Evolutionary conservation across 1,140 invertebrate genomes (phyloP).

Genomic region (Pogonomyrmex californicus): DNA sequence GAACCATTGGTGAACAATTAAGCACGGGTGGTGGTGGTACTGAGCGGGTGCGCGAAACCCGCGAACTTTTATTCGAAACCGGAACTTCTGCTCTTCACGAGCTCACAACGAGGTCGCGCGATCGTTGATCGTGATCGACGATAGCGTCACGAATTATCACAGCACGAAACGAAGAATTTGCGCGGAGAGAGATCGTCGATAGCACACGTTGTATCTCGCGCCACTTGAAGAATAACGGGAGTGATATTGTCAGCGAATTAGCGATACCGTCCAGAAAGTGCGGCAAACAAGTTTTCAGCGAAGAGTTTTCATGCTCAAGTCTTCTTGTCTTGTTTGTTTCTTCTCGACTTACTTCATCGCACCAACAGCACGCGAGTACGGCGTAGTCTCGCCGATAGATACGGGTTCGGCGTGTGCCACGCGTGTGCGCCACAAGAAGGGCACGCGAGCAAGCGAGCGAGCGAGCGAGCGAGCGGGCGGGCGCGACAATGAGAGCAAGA

Average conservation of each 20-base stretch:
- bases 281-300: slow-evolving; percentile 4
- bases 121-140: slow-evolving; percentile 29
- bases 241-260: neutral
- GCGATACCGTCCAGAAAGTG: slow-evolving; percentile 45
- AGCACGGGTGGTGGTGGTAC: slow-evolving; percentile 30
- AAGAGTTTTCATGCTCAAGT: neutral
- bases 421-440: slow-evolving; percentile 23
- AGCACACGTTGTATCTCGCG: slow-evolving; percentile 39
- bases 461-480: slow-evolving; percentile 52
- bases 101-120: slow-evolving; percentile 14
- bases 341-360: neutral
- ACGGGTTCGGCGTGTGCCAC: slow-evolving; percentile 39
- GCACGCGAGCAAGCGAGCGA: slow-evolving; percentile 46
- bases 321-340: neutral
- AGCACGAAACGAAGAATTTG: slow-evolving; percentile 33
- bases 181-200: slow-evolving; percentile 31
- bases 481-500: slow-evolving; percentile 66
- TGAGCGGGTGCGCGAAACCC: neutral
- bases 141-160: slow-evolving; percentile 48
- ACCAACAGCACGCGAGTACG: slow-evolving; percentile 14
- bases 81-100: slow-evolving; percentile 6
- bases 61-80: neutral
- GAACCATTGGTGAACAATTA: slow-evolving; percentile 85
- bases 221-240: slow-evolving; percentile 21
- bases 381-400: slow-evolving; percentile 38